These are phyloP conservation scores for Drosophila gunungcola DNA, from an alignment of 1,140 invertebrate genomes.

Conservation along the genomic window DNA sequence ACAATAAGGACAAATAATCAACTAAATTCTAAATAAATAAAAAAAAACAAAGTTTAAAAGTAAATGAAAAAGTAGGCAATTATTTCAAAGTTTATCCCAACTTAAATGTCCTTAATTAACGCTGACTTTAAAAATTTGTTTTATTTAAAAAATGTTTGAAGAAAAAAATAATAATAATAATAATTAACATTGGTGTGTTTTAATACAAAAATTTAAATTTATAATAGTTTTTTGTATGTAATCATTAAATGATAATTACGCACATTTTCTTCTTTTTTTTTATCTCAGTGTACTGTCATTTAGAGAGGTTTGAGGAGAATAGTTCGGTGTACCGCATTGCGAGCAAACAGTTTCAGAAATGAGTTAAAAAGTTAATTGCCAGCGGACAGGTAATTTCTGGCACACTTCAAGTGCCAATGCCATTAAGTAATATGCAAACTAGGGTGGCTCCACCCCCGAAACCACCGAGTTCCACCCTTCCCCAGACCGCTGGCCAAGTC, in stretches of 20 bases:
- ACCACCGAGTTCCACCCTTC: conserved; percentile 10
- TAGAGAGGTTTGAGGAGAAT: conserved; percentile 6
- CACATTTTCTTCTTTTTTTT: background rate
- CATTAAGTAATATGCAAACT: conserved; percentile 83
- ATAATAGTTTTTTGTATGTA: too few species aligned
- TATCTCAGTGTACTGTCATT: conserved; percentile 3
- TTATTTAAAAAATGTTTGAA: too few species aligned
- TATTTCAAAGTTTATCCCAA: too few species aligned
- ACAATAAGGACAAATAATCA: background rate
- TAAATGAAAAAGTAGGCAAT: too few species aligned
- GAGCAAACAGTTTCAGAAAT: conserved; percentile 66
- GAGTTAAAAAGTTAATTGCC: conserved; percentile 84
- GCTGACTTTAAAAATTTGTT: too few species aligned
- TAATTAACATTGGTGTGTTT: too few species aligned
- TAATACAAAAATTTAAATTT: too few species aligned
- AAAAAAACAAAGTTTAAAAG: too few species aligned
- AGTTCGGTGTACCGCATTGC: conserved; percentile 54
- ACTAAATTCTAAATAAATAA: too few species aligned
- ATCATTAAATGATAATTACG: too few species aligned
- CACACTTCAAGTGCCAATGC: conserved; percentile 77
- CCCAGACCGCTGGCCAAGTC: conserved; percentile 40
- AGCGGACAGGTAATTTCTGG: conserved; percentile 82
- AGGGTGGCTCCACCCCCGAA: conserved; percentile 51
- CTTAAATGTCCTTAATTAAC: too few species aligned
- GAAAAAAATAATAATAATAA: too few species aligned